Conservation (phyloP, 1,140 invertebrate species). For the Platorchestia sp. region DNA sequence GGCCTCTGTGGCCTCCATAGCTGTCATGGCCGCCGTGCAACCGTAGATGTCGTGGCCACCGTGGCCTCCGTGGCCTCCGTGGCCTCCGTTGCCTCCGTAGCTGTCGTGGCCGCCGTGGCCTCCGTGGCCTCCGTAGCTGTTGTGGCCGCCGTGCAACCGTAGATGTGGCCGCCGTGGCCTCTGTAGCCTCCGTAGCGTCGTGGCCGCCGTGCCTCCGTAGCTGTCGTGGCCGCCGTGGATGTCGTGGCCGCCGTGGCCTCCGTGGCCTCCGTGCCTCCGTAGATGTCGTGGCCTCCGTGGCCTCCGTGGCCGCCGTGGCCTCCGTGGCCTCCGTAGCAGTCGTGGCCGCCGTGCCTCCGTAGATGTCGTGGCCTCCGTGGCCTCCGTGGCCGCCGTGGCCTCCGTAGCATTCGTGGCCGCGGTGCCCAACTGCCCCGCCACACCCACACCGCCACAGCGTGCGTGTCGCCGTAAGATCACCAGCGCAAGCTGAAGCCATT, state of each 20-base stretch:
- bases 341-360: too few species aligned
- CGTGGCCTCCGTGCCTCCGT: background rate
- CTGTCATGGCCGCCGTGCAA: background rate
- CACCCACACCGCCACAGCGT: too few species aligned
- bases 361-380: background rate
- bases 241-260: background rate
- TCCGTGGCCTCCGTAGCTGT: background rate
- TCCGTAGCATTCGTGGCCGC: background rate
- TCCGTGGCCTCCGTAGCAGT: background rate
- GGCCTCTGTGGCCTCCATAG: background rate
- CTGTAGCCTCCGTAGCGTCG: background rate
- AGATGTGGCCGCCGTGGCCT: background rate
- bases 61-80: background rate
- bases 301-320: background rate
- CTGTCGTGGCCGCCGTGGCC: background rate
- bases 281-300: background rate
- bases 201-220: background rate
- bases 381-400: background rate
- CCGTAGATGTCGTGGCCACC: background rate
- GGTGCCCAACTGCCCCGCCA: too few species aligned
- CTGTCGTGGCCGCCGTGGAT: background rate
- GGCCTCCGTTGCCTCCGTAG: background rate
- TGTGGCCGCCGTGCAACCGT: background rate
- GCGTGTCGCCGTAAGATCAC: too few species aligned
- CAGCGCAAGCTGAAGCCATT: too few species aligned